phyloP scores from a whole-genome alignment of 2,888 invertebrate genomes.

The Cephus nigrinus region DNA sequence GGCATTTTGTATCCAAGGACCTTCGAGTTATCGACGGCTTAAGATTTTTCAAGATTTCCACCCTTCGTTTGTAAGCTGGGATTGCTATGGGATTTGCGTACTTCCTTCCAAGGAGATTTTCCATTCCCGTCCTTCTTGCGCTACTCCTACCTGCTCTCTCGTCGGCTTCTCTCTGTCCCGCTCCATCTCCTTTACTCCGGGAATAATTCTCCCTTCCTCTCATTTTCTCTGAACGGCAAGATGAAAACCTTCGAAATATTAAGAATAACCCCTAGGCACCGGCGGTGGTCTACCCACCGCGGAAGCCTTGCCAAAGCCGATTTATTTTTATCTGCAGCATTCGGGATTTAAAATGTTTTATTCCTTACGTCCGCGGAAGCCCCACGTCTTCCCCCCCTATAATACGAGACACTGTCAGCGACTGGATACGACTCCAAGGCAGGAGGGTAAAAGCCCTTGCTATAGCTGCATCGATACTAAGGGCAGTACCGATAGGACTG shows the following conservation, averaged over 20 bases:
- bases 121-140: no score
- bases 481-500: slow-evolving; percentile 1
- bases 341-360: slow-evolving; percentile 43
- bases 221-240: slow-evolving; percentile 25
- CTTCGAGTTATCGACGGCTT: no score
- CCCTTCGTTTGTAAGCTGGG: slow-evolving; percentile 48
- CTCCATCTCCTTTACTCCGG: no score
- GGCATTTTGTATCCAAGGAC: no score
- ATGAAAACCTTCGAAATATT: slow-evolving; percentile 62
- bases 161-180: no score
- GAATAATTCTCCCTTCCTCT: slow-evolving; percentile 12
- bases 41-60: slow-evolving; percentile 51
- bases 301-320: slow-evolving; percentile 60
- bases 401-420: slow-evolving; percentile 13
- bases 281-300: slow-evolving; percentile 29
- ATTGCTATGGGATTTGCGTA: slow-evolving; percentile 44
- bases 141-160: no score
- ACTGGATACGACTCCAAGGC: slow-evolving; percentile 1
- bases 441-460: no score
- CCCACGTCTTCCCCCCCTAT: slow-evolving; percentile 7
- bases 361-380: slow-evolving; percentile 10
- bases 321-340: slow-evolving; percentile 56
- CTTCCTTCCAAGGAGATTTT: slow-evolving; percentile 35
- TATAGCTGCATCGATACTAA: no score
- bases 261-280: slow-evolving; percentile 51